Conservation (phyloP, 2,113 vertebrate species). For the Mesitornis unicolor region DNA sequence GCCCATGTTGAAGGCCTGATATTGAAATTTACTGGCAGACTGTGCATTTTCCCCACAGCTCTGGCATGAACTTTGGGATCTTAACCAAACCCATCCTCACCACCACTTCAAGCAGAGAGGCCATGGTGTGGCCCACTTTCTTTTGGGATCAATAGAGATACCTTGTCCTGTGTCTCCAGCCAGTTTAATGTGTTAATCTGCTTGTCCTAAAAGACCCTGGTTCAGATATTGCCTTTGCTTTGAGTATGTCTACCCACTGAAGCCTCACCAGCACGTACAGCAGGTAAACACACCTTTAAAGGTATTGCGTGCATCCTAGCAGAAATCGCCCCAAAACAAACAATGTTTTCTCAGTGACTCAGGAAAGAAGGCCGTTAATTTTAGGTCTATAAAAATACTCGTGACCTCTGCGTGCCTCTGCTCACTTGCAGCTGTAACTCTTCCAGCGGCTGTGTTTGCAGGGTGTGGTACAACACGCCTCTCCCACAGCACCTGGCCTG, state of each 20-base stretch:
- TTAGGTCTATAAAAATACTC: slow-evolving; percentile 9
- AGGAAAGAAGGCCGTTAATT: neutral
- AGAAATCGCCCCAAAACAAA: neutral
- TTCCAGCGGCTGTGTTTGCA: neutral
- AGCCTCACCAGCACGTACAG: neutral
- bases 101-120: neutral
- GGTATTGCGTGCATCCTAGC: neutral
- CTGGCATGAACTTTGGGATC: neutral
- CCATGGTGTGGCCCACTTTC: neutral
- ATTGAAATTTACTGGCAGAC: neutral
- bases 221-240: neutral
- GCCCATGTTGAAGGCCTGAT: neutral
- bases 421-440: neutral
- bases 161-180: neutral
- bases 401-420: neutral
- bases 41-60: neutral
- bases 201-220: neutral
- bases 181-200: neutral
- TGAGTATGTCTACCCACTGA: neutral
- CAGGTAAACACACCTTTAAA: neutral
- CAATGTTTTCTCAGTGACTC: neutral
- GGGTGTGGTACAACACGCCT: neutral
- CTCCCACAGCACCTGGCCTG: fast-evolving
- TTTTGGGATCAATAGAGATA: neutral
- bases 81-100: neutral